phyloP scores from a whole-genome alignment of 2,113 vertebrate genomes.

The Cynocephalus volans region DNA sequence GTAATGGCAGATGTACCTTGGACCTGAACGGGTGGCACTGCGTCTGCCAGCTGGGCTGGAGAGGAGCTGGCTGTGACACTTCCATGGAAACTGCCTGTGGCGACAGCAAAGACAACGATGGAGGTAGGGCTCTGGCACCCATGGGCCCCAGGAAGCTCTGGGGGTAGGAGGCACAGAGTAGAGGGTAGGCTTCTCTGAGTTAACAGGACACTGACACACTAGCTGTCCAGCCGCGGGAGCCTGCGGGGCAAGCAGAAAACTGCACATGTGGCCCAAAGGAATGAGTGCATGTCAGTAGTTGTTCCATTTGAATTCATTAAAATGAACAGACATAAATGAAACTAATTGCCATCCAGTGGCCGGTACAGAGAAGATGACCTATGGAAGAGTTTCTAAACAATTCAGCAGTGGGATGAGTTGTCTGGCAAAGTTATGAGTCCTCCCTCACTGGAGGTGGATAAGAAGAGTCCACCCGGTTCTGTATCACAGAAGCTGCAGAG shows the following conservation, averaged over 20 bases:
- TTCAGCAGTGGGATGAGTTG: not conserved
- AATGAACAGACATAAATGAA: conserved; percentile 48
- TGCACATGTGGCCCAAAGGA: not conserved
- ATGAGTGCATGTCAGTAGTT: not conserved
- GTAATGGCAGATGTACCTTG: conserved; percentile 98
- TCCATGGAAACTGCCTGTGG: conserved; percentile 98
- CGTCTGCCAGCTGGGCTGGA: conserved; percentile 99
- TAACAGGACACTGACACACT: not conserved
- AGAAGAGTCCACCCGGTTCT: not conserved
- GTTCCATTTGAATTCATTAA: conserved; percentile 38
- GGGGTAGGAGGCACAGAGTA: accelerated
- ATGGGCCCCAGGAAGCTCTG: not conserved
- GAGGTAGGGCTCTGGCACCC: conserved; percentile 91
- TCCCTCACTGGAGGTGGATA: not conserved
- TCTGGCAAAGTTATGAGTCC: not conserved
- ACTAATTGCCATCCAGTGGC: not conserved
- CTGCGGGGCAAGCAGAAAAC: not conserved
- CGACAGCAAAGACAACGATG: conserved; percentile 98
- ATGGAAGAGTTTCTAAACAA: not conserved
- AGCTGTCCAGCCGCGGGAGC: not conserved
- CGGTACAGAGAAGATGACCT: not conserved
- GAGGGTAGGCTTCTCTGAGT: not conserved
- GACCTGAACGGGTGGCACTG: conserved; percentile 98
- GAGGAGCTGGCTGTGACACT: conserved; percentile 97
- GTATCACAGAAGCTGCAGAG: not conserved